These are phyloP conservation scores for Myotis planiceps DNA, from an alignment of 2,797 vertebrate species.

Conservation along the genomic window DNA sequence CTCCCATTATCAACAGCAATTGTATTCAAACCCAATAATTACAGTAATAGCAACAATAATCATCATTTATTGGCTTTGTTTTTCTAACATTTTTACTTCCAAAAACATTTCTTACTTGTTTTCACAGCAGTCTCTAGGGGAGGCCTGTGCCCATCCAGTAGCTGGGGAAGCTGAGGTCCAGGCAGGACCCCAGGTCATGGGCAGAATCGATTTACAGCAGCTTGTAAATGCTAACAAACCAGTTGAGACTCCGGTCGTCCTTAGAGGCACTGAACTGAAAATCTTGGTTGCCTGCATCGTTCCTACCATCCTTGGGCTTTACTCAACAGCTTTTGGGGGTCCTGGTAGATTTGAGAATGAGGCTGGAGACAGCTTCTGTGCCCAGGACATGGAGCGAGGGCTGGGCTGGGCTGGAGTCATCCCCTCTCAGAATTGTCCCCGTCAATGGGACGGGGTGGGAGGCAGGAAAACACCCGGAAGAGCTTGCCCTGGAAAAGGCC, in stretches of 20 bases:
- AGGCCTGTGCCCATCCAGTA: slow-evolving; percentile 52
- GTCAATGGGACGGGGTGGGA: not conserved
- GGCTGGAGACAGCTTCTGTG: not conserved
- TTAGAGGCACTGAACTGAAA: not conserved
- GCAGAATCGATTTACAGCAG: not conserved
- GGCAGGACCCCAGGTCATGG: not conserved
- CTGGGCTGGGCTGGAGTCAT: not conserved
- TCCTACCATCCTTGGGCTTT: not conserved
- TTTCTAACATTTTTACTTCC: slow-evolving; percentile 61
- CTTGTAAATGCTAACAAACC: not conserved
- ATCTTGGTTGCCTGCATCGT: not conserved
- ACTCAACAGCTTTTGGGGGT: not conserved
- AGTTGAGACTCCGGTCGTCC: accelerated
- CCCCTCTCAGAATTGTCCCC: not conserved
- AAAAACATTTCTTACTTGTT: slow-evolving; percentile 38
- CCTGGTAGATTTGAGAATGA: not conserved
- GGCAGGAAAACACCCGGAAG: not conserved
- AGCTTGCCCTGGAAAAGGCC: not conserved
- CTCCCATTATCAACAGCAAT: slow-evolving; percentile 44
- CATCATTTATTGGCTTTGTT: slow-evolving; percentile 72
- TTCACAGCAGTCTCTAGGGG: not conserved
- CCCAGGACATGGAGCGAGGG: not conserved
- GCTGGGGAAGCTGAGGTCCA: not conserved
- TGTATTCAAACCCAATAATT: slow-evolving; percentile 72
- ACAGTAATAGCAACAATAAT: slow-evolving; percentile 60